Base-by-base conservation (phyloP, 2,797 vertebrate genomes). In the Coregonus suidteri region DNA sequence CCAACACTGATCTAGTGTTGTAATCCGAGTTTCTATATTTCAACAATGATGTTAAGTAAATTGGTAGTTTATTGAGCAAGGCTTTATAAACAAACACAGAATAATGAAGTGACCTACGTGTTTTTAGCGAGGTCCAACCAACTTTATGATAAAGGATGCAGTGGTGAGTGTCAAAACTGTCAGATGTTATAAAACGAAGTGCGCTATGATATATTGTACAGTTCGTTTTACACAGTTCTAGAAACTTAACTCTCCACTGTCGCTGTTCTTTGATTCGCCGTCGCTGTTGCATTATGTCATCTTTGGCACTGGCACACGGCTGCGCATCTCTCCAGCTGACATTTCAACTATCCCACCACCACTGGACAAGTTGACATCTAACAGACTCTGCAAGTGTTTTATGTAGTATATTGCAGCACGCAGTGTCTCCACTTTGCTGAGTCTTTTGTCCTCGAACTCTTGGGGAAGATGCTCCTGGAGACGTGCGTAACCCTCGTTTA, bases 391-490 rank as follows among this genome's bases (percentile, higher is more conserved):
- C 79, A 99, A 94, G 81, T 96, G 96, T 82, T 95, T 96, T 85
- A 99, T 99, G 83, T 99, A 98, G 86, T 91, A 90, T 52, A 98
- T 96, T 34, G 97, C 97, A 2, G 97, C 96, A 14, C 96, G 93
- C 59, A 98, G 93, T 1, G 97, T 98, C 91, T 98, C 96, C 91
- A 97, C 97, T 78, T 98, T 98, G 91, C 97, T 99, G 80, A 98
- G 96, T 71, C 96, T 93, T 82, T 90, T 95, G 85, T 95, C 95
- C 0, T 95, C 93, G 14, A 96, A 90, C 72, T 96, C 96, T 37
- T 87, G 92, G 14, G 97, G 97, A 79, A 99, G 94, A 87, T 96
- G 97, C 80, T 96, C 93, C 1, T 96, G 86, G 62, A 98, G 96
- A 34, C 96, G 96, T 4, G 95, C 93, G 84, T 98, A 98, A 54